A percentile compares a stretch with the other conserved stretches of the same genome.
Conservation (phyloP, 2,797 vertebrate genomes). For the Acipenser transmontanus region DNA sequence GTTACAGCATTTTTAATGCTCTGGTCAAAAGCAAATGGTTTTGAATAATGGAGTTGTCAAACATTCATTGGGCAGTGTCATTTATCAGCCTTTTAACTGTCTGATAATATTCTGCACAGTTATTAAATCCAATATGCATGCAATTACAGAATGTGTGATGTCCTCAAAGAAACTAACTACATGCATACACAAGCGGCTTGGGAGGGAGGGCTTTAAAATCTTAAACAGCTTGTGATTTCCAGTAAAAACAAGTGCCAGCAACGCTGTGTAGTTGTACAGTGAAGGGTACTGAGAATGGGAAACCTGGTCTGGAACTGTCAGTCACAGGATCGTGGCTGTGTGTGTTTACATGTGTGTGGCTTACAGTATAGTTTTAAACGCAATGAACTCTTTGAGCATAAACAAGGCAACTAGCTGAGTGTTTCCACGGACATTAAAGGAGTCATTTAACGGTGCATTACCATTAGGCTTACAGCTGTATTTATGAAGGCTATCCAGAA, state of each 20-base stretch:
- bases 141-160: constrained; percentile 48
- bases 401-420: not conserved
- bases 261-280: too few species aligned
- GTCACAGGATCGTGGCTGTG: not conserved
- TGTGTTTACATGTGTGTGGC: constrained; percentile 4
- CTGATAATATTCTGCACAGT: constrained; percentile 58
- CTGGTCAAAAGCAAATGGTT: constrained; percentile 42
- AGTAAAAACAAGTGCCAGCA: too few species aligned
- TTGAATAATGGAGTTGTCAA: constrained; percentile 66
- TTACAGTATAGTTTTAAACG: too few species aligned
- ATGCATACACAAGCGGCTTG: not conserved
- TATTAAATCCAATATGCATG: constrained; percentile 63
- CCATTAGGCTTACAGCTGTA: constrained; percentile 21
- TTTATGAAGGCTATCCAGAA: constrained; percentile 47
- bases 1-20: constrained; percentile 20
- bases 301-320: too few species aligned
- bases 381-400: too few species aligned
- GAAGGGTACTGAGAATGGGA: too few species aligned
- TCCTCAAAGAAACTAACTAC: constrained; percentile 25
- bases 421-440: not conserved
- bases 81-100: constrained; percentile 56
- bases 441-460: not conserved
- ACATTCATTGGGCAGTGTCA: constrained; percentile 52
- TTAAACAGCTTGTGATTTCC: not conserved
- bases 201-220: not conserved